Base-by-base conservation (phyloP, 2,888 invertebrate genomes). In the Anthoptus insignis region DNA sequence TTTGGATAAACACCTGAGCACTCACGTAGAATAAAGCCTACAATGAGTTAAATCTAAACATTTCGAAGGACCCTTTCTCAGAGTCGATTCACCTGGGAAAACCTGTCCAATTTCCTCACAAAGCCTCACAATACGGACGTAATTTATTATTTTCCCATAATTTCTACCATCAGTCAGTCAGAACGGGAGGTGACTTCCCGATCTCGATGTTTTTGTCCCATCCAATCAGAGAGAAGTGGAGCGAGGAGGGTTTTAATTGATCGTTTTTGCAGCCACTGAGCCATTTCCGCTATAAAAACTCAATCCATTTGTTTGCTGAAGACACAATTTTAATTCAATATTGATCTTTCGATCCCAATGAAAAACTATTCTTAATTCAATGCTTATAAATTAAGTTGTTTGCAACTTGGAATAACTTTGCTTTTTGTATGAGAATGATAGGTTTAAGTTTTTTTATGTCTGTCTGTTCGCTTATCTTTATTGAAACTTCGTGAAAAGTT, bases 201-300 rank as follows among this genome's bases (percentile, higher is more conserved):
- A 69, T 74, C 71, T 61, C 6, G 54, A 49, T 56, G 79, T 88
- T 89, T 88, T 87, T 87, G 79, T 73, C 19, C 66, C 66, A 67
- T 66, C 68, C 88, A 87, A 89, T 89, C 87, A 84, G 71, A 60
- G 61, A 69, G 84, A 89, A 90, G 82, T 88, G 86, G 88, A 89
- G 85, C 89, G 86, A 64, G 74, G 45, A 74, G 80, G 63, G 66
- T 71, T 69, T 82, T 87, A 87, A 89, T 88, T 88, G 82, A 79
- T 67, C 66, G 69, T 69, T 82, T 85, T 87, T 85, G 86, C 77
- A 37, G 58, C 49, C 61, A 61, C 65, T 71, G 73, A 64, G 39
- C 70, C 61, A 53, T 75, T 77, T 81, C 89, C 89, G 84, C 81
- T 78, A 77, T 73, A 76, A 27, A 78, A 77, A 74, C 64, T 45